A percentile compares a stretch with the other conserved stretches of the same genome.
Evolutionary conservation across 2,113 vertebrate species (phyloP).

Genomic region (Pithys albifrons): DNA sequence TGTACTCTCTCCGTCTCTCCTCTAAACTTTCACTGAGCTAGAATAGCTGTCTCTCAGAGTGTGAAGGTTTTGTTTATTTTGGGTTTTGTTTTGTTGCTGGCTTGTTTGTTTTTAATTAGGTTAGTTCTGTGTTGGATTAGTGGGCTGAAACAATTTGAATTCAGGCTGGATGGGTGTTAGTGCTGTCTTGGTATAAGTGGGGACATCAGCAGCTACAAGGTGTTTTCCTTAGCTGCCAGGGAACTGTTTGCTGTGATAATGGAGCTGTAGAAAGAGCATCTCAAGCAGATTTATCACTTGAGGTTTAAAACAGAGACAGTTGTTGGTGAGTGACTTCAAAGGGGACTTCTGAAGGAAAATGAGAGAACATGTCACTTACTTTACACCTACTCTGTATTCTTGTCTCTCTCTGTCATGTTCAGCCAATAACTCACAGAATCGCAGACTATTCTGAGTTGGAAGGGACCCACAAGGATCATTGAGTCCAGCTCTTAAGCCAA

Average conservation of each 20-base stretch:
- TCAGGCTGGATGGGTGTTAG: neutral
- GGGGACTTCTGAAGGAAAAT: neutral
- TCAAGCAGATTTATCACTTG: neutral
- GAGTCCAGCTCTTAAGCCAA: too few species aligned
- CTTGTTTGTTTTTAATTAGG: neutral
- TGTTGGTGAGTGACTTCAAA: neutral
- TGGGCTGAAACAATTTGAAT: neutral
- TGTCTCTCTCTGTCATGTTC: neutral
- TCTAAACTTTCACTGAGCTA: neutral
- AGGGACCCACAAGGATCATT: too few species aligned
- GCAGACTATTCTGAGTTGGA: too few species aligned
- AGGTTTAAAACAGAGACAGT: neutral
- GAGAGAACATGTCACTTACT: neutral
- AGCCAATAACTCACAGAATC: neutral
- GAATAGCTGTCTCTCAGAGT: neutral
- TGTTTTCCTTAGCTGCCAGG: neutral
- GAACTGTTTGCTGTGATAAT: neutral
- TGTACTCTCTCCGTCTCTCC: neutral
- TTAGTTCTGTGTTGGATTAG: neutral
- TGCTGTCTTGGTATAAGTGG: neutral
- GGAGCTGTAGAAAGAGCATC: neutral
- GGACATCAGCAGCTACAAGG: neutral
- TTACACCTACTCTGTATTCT: neutral
- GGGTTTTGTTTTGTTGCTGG: neutral
- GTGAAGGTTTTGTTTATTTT: accelerated